Base-by-base conservation (phyloP, 2,113 vertebrate species). In the Zingel zingel region DNA sequence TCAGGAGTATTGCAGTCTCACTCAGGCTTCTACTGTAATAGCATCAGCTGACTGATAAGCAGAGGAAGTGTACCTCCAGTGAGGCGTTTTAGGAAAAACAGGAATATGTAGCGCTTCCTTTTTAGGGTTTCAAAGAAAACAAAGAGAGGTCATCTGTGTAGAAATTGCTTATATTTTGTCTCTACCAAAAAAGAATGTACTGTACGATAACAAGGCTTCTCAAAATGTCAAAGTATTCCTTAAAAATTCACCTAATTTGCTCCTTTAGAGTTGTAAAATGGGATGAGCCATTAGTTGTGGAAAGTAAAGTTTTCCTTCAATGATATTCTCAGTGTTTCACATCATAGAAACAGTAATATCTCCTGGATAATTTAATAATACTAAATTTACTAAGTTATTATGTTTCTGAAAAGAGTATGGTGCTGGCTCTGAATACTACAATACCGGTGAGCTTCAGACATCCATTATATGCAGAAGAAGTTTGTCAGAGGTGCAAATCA, bases 31-130 rank as follows among this genome's bases (percentile, higher is more conserved):
- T 56, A 53, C 73, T 83, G 50, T 72, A 76, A 80, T 74, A 69
- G 68, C 77, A 39, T 66, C 78, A 82, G 74, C 83, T 76, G 88
- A 81, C 76, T 33, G 65, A 59, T 79, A 69, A 81, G 63, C 67
- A 54, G 68, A 78, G 50, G 74, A 81, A 85, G 56, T 69, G 43
- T 18, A 36, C 36, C 47, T 73, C 64, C 67, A 47, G 21, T 1
- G 0, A 66, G 45, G 30, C 0, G 1, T 67, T 87, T 70, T 73
- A 59, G 72, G 70, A 58, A 82, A 43, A 85, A 84, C 64, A 73
- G 68, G 82, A 87, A 79, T 58, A 39, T 71, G 27, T 16, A 1
- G 10, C 15, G 1, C 74, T 74, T 86, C 65, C 72, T 76, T 78
- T 82, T 80, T 39, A 43, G 27, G 36, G 64, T 36, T 58, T 84